Conservation (phyloP, 2,113 vertebrate genomes). For the Pachyramphus minor region DNA sequence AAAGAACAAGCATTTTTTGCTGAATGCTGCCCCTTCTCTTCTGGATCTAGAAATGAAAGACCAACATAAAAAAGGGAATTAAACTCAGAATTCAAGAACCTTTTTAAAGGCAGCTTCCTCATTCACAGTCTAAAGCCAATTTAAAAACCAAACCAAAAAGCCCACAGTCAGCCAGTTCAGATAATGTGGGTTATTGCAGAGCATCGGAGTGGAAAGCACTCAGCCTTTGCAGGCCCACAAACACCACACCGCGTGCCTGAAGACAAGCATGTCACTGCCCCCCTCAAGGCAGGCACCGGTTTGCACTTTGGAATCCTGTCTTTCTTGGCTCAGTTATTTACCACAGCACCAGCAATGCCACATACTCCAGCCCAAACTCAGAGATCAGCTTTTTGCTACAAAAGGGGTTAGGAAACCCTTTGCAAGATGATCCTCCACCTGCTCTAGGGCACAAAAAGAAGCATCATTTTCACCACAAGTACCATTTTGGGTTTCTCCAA, state of each 20-base stretch:
- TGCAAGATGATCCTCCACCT: neutral
- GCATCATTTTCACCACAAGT: neutral
- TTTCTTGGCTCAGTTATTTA: neutral
- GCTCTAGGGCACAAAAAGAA: neutral
- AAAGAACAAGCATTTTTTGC: neutral
- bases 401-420: neutral
- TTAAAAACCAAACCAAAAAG: neutral
- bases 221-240: neutral
- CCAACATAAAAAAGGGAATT: neutral
- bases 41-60: neutral
- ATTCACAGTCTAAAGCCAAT: neutral
- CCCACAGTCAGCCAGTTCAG: neutral
- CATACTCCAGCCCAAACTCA: neutral
- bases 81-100: neutral
- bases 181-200: fast-evolving
- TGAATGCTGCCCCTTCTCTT: neutral
- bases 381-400: neutral
- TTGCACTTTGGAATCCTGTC: neutral
- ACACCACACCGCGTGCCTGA: fast-evolving
- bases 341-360: neutral
- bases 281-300: fast-evolving
- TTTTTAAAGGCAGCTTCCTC: neutral
- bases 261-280: fast-evolving
- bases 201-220: fast-evolving
- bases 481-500: neutral